Evolutionary conservation across 2,888 invertebrate genomes (phyloP).

Genomic region (Acronicta psi): DNA sequence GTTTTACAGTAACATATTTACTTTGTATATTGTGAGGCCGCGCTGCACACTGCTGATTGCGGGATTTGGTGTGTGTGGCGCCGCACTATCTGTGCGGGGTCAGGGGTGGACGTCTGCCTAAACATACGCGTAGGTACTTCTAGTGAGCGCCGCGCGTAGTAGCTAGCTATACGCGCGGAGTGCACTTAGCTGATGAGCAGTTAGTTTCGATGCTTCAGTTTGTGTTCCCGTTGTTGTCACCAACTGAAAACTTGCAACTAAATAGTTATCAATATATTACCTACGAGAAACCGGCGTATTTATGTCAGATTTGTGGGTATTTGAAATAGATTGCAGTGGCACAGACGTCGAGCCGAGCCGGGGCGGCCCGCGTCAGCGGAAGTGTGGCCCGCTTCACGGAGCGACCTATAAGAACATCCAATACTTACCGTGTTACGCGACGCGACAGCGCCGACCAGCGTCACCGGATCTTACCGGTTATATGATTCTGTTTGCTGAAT

Average conservation of each 20-base stretch:
- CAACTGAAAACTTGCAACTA: not conserved
- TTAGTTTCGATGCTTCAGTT: conserved; percentile 5
- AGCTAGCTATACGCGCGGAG: not conserved
- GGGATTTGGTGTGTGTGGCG: conserved; percentile 11
- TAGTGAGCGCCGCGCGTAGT: not conserved
- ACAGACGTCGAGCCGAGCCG: conserved; percentile 6
- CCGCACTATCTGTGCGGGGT: not conserved
- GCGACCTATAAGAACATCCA: conserved; percentile 4
- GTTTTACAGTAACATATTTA: conserved; percentile 26
- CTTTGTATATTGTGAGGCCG: conserved; percentile 10
- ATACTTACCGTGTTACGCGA: conserved; percentile 1
- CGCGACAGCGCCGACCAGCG: conserved; percentile 4
- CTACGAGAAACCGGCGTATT: conserved; percentile 22
- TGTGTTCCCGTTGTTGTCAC: not conserved
- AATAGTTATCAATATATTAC: too few species aligned
- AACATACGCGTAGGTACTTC: not conserved
- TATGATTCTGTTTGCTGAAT: too few species aligned
- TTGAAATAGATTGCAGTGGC: conserved; percentile 39
- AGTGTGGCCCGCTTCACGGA: conserved; percentile 21
- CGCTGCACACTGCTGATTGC: conserved; percentile 16
- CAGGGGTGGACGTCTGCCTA: not conserved
- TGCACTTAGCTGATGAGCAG: conserved; percentile 45
- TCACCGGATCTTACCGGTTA: too few species aligned
- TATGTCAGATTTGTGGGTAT: conserved; percentile 38
- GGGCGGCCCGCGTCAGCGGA: conserved; percentile 31